These are phyloP conservation scores for Colletes latitarsis DNA, from an alignment of 1,140 invertebrate species.

Conservation along the genomic window DNA sequence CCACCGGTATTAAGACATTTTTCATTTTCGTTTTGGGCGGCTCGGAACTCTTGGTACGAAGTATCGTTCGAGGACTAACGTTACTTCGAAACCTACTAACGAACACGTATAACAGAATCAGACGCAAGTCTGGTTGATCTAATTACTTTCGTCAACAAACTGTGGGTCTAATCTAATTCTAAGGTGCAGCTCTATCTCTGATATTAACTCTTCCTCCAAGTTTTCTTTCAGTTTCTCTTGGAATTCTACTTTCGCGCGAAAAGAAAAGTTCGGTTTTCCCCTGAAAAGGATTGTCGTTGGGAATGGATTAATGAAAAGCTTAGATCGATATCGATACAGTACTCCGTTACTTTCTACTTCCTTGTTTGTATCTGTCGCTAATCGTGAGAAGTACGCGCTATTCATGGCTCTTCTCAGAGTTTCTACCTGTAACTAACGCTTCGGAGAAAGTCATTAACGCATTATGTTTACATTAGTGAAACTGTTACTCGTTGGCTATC, in stretches of 20 bases:
- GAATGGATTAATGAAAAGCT: constrained; percentile 4
- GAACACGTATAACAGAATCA: constrained; percentile 59
- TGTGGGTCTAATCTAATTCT: too few species aligned
- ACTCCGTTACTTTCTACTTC: constrained; percentile 18
- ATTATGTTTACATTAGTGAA: not conserved
- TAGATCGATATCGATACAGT: not conserved
- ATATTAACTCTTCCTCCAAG: not conserved
- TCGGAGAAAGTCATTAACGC: constrained; percentile 4
- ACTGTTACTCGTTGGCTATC: not conserved
- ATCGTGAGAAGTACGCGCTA: constrained; percentile 6
- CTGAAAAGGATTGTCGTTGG: not conserved
- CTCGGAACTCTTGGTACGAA: constrained; percentile 68
- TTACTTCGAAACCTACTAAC: constrained; percentile 66
- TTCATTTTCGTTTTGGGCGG: constrained; percentile 71
- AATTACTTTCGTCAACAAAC: not conserved
- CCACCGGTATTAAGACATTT: constrained; percentile 74
- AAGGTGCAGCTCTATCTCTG: not conserved
- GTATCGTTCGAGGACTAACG: constrained; percentile 67
- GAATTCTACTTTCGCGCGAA: not conserved
- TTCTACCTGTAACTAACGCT: constrained; percentile 12
- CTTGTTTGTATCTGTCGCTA: constrained; percentile 4
- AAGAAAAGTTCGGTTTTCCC: not conserved
- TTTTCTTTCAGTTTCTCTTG: constrained; percentile 15
- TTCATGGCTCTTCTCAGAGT: not conserved
- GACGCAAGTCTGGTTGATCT: constrained; percentile 1